Conservation (phyloP, 2,888 invertebrate species). For the Pherbina coryleti region DNA sequence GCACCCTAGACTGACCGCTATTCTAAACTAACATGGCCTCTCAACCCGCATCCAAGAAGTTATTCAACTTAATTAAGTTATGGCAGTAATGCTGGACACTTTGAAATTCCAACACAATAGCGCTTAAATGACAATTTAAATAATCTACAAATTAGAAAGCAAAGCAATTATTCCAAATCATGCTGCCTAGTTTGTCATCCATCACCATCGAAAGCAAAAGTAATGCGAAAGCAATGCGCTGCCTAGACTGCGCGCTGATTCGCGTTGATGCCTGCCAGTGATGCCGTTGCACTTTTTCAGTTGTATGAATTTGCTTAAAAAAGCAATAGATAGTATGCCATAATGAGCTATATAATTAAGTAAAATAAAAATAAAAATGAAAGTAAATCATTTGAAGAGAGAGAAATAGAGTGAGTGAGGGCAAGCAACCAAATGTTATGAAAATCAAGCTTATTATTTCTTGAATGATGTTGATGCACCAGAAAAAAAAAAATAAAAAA, state of each 20-base stretch:
- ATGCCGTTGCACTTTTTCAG: neutral
- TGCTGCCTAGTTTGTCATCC: neutral
- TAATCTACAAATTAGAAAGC: constrained; percentile 14
- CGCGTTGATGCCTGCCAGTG: neutral
- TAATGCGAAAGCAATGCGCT: neutral
- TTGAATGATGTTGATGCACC: neutral
- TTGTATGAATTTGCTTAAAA: constrained; percentile 2
- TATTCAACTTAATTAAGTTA: too few species aligned
- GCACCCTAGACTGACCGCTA: too few species aligned
- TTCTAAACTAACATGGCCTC: too few species aligned
- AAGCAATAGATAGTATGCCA: neutral
- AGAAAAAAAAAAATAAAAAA: neutral
- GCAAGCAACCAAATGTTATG: neutral
- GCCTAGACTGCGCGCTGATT: neutral
- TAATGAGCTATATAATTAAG: constrained; percentile 24
- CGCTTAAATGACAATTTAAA: constrained; percentile 1
- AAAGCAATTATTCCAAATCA: constrained; percentile 1
- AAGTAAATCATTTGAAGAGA: constrained; percentile 14
- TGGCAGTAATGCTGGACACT: neutral
- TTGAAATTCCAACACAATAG: neutral
- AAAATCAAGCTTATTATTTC: neutral
- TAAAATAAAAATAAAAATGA: constrained; percentile 15
- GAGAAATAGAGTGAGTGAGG: too few species aligned
- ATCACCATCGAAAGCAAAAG: constrained; percentile 2
- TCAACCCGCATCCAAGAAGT: too few species aligned